Base-by-base conservation (phyloP, 1,140 invertebrate species). In the Calephelis virginiensis region DNA sequence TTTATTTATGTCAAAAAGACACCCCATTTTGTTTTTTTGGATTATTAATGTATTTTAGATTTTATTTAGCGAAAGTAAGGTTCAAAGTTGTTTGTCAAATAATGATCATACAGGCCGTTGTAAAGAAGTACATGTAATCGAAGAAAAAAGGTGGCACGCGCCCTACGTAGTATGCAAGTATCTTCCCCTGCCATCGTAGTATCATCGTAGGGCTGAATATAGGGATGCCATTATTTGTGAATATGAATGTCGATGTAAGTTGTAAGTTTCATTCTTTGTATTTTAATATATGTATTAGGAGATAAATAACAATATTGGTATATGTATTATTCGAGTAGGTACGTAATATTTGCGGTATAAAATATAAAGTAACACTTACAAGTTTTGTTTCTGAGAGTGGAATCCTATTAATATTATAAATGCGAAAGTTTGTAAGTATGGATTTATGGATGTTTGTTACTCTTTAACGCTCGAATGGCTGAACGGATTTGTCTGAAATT, bases 141-240 rank as follows among this genome's bases (percentile, higher is more conserved):
- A 81, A 84, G 82, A 78, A 86, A 89, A 89, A 87, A 82, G 79
- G 81, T 85, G 86, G 86, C 86, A 89, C 86, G 86, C 79, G 86
- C 76, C 79, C 80, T 72, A 75, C 49, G 49, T 77, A 80, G 84
- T 85, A 86, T 77, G 76, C 81, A 77, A 81, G 78, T 83, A 89
- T 89, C 86, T 86, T 86, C 84, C 83, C 82, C 82, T 69, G 73
- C 82, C 66, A 89, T 89, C 86, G 77, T 73, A 70, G 78, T 70
- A 72, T 81, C 66, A 87, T 89, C 86, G 77, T 73, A 70, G 78
- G 78, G 75, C 78, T 76, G 67, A 48, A 37, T 85, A 37, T 85
- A 85, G 81, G 70, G 83, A 78, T 80, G 79, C 63, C 14, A 61
- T 56, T 53, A 8, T 53, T 14, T 46, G 17, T 62, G 14, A 11